phyloP scores from a whole-genome alignment of 1,140 invertebrate genomes.

The Scaptomyza hsui region DNA sequence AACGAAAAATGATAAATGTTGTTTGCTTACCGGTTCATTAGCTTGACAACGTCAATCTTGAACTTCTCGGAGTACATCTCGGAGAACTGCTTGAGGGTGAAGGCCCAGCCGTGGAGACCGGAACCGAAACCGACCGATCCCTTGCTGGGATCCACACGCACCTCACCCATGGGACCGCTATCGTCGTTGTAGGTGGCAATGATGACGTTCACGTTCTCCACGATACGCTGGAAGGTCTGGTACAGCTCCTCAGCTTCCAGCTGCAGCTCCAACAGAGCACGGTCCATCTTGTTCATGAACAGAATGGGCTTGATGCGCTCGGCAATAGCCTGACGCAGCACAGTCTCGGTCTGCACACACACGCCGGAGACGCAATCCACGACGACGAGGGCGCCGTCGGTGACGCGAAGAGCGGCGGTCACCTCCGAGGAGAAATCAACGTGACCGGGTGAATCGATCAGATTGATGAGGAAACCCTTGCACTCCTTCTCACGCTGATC shows the following conservation, averaged over 20 bases:
- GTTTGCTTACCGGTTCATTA: slow-evolving; percentile 93
- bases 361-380: slow-evolving; percentile 99
- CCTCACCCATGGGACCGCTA: slow-evolving; percentile 99
- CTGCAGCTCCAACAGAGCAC: slow-evolving; percentile 97
- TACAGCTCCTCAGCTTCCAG: slow-evolving; percentile 98
- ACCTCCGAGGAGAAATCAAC: slow-evolving; percentile 99
- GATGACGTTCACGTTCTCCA: slow-evolving; percentile 99
- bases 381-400: slow-evolving; percentile 99
- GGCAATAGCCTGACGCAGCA: slow-evolving; percentile 98
- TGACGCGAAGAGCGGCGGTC: slow-evolving; percentile 98
- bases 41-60: slow-evolving; percentile 97
- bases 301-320: slow-evolving; percentile 99
- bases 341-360: slow-evolving; percentile 99
- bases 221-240: slow-evolving; percentile 99
- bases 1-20: accelerated
- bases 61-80: slow-evolving; percentile 99
- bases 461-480: slow-evolving; percentile 99
- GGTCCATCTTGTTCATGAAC: slow-evolving; percentile 99
- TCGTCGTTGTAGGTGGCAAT: slow-evolving; percentile 99
- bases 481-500: slow-evolving; percentile 95
- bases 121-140: slow-evolving; percentile 99
- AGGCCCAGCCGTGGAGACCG: slow-evolving; percentile 99
- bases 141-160: slow-evolving; percentile 97
- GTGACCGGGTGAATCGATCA: slow-evolving; percentile 99
- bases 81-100: slow-evolving; percentile 99